Percentiles rank a stretch among this genome's conserved stretches.
Conservation (phyloP, 2,797 vertebrate species). For the Cirrhinus mrigala region DNA sequence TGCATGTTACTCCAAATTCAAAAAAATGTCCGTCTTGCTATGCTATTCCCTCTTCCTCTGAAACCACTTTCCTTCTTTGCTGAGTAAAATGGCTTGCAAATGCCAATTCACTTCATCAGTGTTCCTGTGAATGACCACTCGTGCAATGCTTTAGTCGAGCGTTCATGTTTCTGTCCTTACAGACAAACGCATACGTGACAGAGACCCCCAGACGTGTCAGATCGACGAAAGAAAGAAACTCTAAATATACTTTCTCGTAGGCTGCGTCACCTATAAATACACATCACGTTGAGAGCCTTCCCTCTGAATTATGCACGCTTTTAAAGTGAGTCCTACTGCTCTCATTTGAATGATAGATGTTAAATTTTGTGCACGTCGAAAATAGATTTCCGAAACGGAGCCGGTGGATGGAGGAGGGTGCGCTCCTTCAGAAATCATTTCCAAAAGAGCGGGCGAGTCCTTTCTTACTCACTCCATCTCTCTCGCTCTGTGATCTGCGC, state of each 20-base stretch:
- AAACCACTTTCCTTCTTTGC: not conserved
- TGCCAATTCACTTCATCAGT: not conserved
- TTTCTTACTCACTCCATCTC: slow-evolving; percentile 32
- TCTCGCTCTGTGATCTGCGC: slow-evolving; percentile 17
- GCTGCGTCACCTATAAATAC: slow-evolving; percentile 2
- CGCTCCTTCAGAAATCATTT: slow-evolving; percentile 20
- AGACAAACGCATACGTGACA: not conserved
- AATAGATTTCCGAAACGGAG: slow-evolving; percentile 35
- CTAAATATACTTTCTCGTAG: slow-evolving; percentile 17
- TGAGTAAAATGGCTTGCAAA: not conserved
- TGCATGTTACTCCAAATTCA: not conserved
- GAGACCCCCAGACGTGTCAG: not conserved
- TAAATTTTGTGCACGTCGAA: slow-evolving; percentile 17
- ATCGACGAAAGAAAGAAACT: slow-evolving; percentile 12
- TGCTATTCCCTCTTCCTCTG: not conserved
- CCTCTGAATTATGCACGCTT: slow-evolving; percentile 31
- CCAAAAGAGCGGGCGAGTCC: slow-evolving; percentile 31
- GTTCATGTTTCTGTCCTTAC: not conserved
- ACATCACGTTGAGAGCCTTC: slow-evolving; percentile 10
- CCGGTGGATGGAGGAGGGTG: not conserved
- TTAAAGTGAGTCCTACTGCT: slow-evolving; percentile 43
- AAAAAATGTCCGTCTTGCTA: too few relatives aligned
- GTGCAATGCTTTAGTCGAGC: not conserved
- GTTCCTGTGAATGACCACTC: not conserved
- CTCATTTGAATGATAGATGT: slow-evolving; percentile 47